Evolutionary conservation across 2,888 invertebrate genomes (phyloP).

Genomic region (Acrocera orbiculus): DNA sequence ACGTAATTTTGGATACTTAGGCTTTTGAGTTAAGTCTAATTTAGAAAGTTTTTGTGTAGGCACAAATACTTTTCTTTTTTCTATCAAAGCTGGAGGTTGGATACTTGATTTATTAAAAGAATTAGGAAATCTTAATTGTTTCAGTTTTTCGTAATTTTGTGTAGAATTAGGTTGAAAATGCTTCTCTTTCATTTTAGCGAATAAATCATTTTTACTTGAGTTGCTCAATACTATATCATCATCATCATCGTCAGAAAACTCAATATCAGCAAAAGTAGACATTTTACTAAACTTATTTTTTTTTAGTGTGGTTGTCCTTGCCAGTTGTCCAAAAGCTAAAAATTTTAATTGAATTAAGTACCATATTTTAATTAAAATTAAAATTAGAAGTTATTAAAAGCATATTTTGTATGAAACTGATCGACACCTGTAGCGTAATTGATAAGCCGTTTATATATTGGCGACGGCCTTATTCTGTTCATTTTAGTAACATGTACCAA

Average conservation of each 20-base stretch:
- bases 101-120: neutral
- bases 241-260: constrained; percentile 27
- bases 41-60: constrained; percentile 5
- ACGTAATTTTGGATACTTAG: neutral
- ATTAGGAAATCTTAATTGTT: neutral
- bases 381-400: neutral
- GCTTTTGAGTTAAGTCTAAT: neutral
- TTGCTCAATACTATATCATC: constrained; percentile 7
- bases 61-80: constrained; percentile 14
- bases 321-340: neutral
- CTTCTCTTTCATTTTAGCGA: neutral
- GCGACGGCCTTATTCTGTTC: neutral
- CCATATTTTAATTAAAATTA: neutral
- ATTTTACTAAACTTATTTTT: neutral
- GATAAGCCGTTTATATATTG: neutral
- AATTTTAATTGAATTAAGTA: neutral
- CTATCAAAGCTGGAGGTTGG: neutral
- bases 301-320: neutral
- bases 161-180: too few relatives aligned
- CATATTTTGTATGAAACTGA: neutral
- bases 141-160: neutral
- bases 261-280: constrained; percentile 14
- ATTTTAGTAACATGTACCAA: too few relatives aligned
- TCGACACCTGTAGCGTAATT: neutral
- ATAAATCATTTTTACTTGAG: too few relatives aligned